Evolutionary conservation across 2,113 vertebrate genomes (phyloP), one percentile per base, ranked within the genome.

Genomic region (Syngnathus floridae): DNA sequence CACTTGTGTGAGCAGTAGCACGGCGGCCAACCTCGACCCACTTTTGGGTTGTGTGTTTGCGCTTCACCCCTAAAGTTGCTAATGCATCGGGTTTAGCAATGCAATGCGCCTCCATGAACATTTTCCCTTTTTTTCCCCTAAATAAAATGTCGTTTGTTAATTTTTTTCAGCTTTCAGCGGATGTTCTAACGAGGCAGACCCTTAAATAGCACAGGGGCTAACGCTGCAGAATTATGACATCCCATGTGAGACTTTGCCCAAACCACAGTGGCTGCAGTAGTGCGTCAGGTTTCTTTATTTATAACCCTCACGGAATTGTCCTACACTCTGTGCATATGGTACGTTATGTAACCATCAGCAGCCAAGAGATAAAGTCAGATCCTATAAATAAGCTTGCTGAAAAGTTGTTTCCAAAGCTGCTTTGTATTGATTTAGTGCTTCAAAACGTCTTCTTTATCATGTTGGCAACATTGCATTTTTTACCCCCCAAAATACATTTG

Each of bases 241-340:
- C 86, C 84, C 87, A 82, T 77, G 83, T 83, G 88, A 88, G 78
- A 82, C 85, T 56, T 79, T 83, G 83, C 81, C 84, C 79, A 88
- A 88, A 88, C 84, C 85, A 82, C 82, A 84, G 83, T 75, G 82
- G 82, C 87, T 84, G 82, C 78, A 78, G 84, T 82, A 72, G 71
- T 83, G 84, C 82, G 81, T 90, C 87, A 79, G 82, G 85, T 83
- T 87, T 76, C 82, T 82, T 87, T 88, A 88, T 90, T 88, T 87
- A 83, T 80, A 86, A 83, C 84, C 84, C 74, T 52, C 35, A 75
- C 51, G 73, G 85, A 86, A 75, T 88, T 86, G 85, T 90, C 84
- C 83, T 82, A 71, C 81, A 86, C 83, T 80, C 73, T 0, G 80
- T 84, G 81, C 84, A 84, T 87, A 89, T 85, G 82, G 86, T 82